Percentiles rank a stretch among this genome's conserved stretches.
These are phyloP conservation scores for Drosophila hamatofila DNA, from an alignment of 2,888 invertebrate species.

Conservation along the genomic window DNA sequence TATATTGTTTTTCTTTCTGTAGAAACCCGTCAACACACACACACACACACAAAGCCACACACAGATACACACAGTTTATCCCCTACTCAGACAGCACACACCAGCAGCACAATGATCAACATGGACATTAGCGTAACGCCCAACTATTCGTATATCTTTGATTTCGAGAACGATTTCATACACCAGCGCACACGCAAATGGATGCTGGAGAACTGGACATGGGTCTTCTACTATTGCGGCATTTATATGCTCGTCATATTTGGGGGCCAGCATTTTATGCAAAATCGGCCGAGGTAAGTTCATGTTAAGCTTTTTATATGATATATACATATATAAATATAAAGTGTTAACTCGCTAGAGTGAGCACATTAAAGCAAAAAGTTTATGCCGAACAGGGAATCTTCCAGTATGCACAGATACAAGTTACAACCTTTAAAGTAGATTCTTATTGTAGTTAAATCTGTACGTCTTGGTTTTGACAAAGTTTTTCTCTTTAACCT, in stretches of 20 bases:
- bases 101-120: conserved; percentile 82
- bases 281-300: conserved; percentile 91
- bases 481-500: neutral
- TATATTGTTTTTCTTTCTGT: conserved; percentile 19
- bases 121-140: conserved; percentile 89
- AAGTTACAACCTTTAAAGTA: neutral
- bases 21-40: conserved; percentile 15
- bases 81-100: neutral
- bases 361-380: neutral
- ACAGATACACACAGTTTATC: neutral
- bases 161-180: conserved; percentile 97
- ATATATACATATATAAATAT: neutral
- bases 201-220: conserved; percentile 99
- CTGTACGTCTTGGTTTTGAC: neutral
- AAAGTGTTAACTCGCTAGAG: neutral
- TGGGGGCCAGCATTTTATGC: conserved; percentile 97
- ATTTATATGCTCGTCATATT: conserved; percentile 97
- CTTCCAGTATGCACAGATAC: neutral
- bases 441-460: neutral
- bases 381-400: neutral
- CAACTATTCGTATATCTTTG: conserved; percentile 97
- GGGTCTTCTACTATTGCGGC: conserved; percentile 93
- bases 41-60: conserved; percentile 1
- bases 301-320: neutral
- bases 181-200: conserved; percentile 95